Evolutionary conservation across 2,888 invertebrate genomes (phyloP).

Genomic region (Synergus japonicus): DNA sequence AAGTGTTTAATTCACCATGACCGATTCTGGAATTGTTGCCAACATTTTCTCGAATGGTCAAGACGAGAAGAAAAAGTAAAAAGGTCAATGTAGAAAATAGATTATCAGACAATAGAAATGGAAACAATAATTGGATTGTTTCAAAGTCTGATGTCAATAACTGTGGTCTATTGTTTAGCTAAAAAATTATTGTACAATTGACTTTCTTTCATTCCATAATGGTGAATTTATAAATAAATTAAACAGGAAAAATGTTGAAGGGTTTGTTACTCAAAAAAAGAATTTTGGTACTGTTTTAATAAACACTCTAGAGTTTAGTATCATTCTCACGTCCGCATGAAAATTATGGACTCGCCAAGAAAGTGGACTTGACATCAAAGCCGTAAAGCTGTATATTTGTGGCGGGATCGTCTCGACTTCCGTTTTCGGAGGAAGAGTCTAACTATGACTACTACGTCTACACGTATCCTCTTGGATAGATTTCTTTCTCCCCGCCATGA

Average conservation of each 20-base stretch:
- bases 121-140: slow-evolving; percentile 26
- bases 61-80: background rate
- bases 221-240: no score
- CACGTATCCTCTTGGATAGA: slow-evolving; percentile 32
- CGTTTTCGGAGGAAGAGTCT: background rate
- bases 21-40: slow-evolving; percentile 7
- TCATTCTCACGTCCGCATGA: background rate
- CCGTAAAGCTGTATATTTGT: slow-evolving; percentile 23
- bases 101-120: slow-evolving; percentile 3
- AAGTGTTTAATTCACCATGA: background rate
- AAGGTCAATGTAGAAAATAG: slow-evolving; percentile 6
- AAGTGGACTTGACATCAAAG: slow-evolving; percentile 34
- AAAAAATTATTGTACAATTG: no score
- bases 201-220: no score
- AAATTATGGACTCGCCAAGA: slow-evolving; percentile 1
- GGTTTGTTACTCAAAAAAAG: background rate
- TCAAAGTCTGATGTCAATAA: slow-evolving; percentile 21
- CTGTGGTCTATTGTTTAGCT: background rate
- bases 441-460: background rate
- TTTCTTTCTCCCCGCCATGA: slow-evolving; percentile 46
- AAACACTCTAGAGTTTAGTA: background rate
- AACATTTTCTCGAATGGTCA: slow-evolving; percentile 4
- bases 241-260: no score
- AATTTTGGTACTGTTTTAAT: no score
- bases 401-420: slow-evolving; percentile 3